Base-by-base conservation (phyloP, 1,140 invertebrate species). In the Anastrepha obliqua region DNA sequence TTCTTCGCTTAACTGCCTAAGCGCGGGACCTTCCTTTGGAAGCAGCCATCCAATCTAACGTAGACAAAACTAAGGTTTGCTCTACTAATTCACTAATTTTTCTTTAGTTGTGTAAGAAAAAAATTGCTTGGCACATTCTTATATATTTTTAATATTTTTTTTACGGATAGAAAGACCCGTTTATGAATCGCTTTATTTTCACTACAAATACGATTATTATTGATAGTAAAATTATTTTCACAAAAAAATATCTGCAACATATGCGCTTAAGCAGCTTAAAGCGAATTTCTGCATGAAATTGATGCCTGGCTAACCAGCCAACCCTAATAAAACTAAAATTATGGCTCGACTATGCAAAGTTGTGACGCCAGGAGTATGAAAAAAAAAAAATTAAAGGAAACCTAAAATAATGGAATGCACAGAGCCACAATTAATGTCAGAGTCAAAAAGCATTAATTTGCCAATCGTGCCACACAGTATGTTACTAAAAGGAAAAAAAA, bases 211-310 rank as follows among this genome's bases (percentile, higher is more conserved):
- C 29, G 29, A 29, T 29, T 29, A 29, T 29, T 55, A 55, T 55
- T 11, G 51, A 62, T 81, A 17, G 55, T 55, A 55, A 6, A 39
- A 11, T 3, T 20, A 81, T 81, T 55, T 81, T 58, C 9, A 3
- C 58, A 17, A 9, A n/a, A 29, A 15, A 62, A 86, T 44, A 44
- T 55, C 20, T 86, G 58, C 85, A 86, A 86, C 85, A 86, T 86
- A 86, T 86, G 85, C 85, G 85, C 5, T n/a, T 60, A 86, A 86
- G 85, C 85, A 62, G 85, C 85, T 86, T 86, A 86, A 86, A 86
- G 55, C 85, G 39, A 62, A 62, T 15, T 58, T 29, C n/a, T 62
- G 15, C 15, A 62, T 17, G 15, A 62, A 62, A 67, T 67, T 20
- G 51, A 55, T 17, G 74, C n/a, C 51, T 3, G 74, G 3, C 74